These are phyloP conservation scores for Rhopilema esculentum DNA, from an alignment of 30 jellyfish, hydroid and myxozoan genomes.

Conservation along the genomic window DNA sequence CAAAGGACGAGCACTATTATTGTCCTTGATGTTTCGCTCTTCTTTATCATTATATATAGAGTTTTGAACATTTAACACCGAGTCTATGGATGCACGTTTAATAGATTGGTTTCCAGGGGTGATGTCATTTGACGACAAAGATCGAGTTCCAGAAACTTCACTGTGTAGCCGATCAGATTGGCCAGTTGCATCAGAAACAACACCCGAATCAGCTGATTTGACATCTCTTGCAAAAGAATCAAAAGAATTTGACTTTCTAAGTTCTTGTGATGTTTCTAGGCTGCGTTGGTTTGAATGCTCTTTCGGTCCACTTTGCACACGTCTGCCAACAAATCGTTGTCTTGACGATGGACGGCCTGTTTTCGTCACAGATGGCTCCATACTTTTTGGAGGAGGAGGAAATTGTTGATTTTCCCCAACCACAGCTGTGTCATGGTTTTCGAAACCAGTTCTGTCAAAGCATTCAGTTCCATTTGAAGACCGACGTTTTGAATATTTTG, in stretches of 20 bases:
- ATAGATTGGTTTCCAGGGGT: not conserved
- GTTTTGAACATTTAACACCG: not conserved
- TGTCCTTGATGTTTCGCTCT: not conserved
- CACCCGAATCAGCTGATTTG: slow-evolving; percentile 53
- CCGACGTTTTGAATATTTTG: not conserved
- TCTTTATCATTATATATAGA: not conserved
- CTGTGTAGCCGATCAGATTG: not conserved
- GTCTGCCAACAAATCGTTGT: slow-evolving; percentile 27
- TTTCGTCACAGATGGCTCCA: slow-evolving; percentile 62
- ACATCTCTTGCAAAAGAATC: slow-evolving; percentile 42
- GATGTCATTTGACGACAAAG: slow-evolving; percentile 19
- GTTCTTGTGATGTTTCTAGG: not conserved
- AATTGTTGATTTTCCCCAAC: not conserved
- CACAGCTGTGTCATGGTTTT: not conserved
- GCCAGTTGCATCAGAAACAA: slow-evolving; percentile 9
- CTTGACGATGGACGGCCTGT: slow-evolving; percentile 12
- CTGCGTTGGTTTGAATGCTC: slow-evolving; percentile 66
- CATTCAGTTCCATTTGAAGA: not conserved
- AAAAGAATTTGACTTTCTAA: slow-evolving; percentile 56
- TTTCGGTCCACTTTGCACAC: slow-evolving; percentile 94
- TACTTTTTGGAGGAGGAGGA: slow-evolving; percentile 44
- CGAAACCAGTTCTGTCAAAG: not conserved
- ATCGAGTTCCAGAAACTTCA: not conserved
- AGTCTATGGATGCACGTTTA: not conserved
- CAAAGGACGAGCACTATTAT: not conserved